Evolutionary conservation across 2,113 vertebrate genomes (phyloP).

Genomic region (Laticauda colubrina): DNA sequence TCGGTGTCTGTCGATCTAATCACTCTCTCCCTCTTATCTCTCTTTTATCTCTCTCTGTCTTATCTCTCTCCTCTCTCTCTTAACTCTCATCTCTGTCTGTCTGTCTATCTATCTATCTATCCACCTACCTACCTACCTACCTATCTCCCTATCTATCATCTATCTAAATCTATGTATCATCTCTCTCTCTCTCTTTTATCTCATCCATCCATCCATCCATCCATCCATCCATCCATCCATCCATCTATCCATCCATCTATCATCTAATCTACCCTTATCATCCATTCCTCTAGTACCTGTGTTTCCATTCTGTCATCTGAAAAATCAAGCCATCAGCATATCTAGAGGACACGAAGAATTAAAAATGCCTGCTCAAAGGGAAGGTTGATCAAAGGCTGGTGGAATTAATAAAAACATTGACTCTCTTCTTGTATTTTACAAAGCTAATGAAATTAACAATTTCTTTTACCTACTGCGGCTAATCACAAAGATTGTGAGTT

Average conservation of each 20-base stretch:
- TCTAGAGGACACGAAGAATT: slow-evolving; percentile 35
- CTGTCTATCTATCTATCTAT: no score
- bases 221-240: no score
- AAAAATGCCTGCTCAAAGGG: slow-evolving; percentile 21
- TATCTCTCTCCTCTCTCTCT: no score
- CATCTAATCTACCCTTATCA: background rate
- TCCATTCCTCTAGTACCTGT: background rate
- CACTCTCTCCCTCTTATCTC: no score
- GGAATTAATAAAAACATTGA: slow-evolving; percentile 27
- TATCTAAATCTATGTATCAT: no score
- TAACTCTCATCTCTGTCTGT: background rate
- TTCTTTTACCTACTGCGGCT: background rate
- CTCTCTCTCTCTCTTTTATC: no score
- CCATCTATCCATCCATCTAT: background rate
- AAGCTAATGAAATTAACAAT: background rate
- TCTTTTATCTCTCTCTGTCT: no score
- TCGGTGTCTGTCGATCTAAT: no score
- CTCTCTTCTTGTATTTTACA: background rate
- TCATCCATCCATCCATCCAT: no score
- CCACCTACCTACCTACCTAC: fast-evolving
- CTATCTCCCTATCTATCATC: no score
- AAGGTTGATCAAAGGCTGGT: slow-evolving; percentile 31
- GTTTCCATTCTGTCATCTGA: background rate
- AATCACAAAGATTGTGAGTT: slow-evolving; percentile 2
- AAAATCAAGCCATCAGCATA: slow-evolving; percentile 22